phyloP scores from a whole-genome alignment of 2,888 invertebrate genomes.

The Diaprepes abbreviatus region DNA sequence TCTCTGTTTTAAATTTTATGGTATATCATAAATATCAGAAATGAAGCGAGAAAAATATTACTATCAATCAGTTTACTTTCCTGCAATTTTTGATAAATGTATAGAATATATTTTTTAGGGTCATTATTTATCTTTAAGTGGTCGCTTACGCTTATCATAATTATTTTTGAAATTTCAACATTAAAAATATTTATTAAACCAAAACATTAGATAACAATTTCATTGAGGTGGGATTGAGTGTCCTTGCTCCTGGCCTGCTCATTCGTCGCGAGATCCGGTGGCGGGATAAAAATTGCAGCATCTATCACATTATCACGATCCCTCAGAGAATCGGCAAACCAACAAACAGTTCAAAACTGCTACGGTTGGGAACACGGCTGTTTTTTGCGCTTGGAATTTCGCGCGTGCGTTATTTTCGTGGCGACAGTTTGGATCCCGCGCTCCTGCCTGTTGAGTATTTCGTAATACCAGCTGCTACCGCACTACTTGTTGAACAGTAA shows the following conservation, averaged over 20 bases:
- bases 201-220: not conserved
- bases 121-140: no score
- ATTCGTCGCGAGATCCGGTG: conserved; percentile 33
- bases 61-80: no score
- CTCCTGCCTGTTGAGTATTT: conserved; percentile 31
- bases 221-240: not conserved
- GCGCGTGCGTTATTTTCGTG: conserved; percentile 37
- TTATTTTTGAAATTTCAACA: not conserved
- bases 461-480: conserved; percentile 34
- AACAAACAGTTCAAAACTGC: conserved; percentile 33
- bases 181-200: not conserved
- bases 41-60: no score
- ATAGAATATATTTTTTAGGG: no score
- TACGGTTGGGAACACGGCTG: conserved; percentile 23
- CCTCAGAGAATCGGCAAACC: conserved; percentile 30
- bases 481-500: conserved; percentile 43
- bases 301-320: conserved; percentile 34
- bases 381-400: conserved; percentile 26
- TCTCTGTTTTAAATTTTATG: no score
- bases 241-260: conserved; percentile 26
- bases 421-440: conserved; percentile 25
- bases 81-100: no score
- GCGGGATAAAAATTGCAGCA: conserved; percentile 43
- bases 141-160: not conserved
- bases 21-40: no score